phyloP scores from a whole-genome alignment of 2,797 vertebrate genomes.

The Craterocephalus amniculus region DNA sequence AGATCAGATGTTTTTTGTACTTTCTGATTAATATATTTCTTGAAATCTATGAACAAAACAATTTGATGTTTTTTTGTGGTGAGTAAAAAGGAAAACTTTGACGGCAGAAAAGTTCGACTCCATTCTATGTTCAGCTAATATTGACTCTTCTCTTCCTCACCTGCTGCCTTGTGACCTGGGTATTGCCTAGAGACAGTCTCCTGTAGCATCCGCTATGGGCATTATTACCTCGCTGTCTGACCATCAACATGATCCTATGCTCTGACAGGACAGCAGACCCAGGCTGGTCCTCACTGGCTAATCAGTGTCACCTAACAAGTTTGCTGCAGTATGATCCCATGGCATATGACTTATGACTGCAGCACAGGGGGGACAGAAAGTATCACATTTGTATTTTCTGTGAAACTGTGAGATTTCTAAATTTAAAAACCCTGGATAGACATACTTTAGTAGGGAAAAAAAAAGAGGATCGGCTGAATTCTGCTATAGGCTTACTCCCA shows the following conservation, averaged over 20 bases:
- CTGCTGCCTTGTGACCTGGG: conserved; percentile 39
- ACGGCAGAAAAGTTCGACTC: conserved; percentile 10
- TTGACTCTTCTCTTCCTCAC: conserved; percentile 16
- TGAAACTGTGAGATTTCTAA: neutral
- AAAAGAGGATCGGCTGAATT: conserved; percentile 17
- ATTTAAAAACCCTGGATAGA: conserved; percentile 2
- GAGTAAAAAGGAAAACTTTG: conserved; percentile 2
- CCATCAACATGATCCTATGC: conserved; percentile 71
- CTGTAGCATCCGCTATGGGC: conserved; percentile 69
- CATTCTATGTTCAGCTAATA: conserved; percentile 32
- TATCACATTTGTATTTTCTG: neutral
- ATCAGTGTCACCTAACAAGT: conserved; percentile 74
- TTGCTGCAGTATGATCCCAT: conserved; percentile 37
- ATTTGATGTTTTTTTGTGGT: neutral
- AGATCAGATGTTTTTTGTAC: neutral
- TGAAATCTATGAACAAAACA: conserved; percentile 8
- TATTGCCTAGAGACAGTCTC: conserved; percentile 52
- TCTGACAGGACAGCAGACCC: conserved; percentile 65
- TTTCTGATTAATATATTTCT: neutral
- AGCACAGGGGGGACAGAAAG: neutral
- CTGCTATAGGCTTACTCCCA: conserved; percentile 63
- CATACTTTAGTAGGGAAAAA: conserved; percentile 5
- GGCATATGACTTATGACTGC: conserved; percentile 10
- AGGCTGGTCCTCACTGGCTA: conserved; percentile 59
- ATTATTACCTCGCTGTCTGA: conserved; percentile 75